Conservation (phyloP, 1,140 invertebrate species). For the Drosophila melanogaster region Release_6_plus_ISO1_MT NT_037436.4:17266501-17267000, state of each 20-base stretch:
- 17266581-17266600: not conserved
- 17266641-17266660: too few species aligned
- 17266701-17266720: too few species aligned
- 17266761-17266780: conserved; percentile 13
- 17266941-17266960: conserved; percentile 8
- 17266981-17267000: conserved; percentile 77
- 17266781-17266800: conserved; percentile 5
- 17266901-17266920: conserved; percentile 71
- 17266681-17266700: too few species aligned
- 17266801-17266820: conserved; percentile 2
- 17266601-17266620: not conserved
- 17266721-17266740: not conserved
- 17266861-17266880: conserved; percentile 73
- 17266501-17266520: conserved; percentile 1
- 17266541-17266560: not conserved
- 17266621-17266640: too few species aligned
- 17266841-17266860: conserved; percentile 66
- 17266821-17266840: conserved; percentile 18
- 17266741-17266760: not conserved
- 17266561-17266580: not conserved
- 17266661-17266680: too few species aligned
- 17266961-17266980: conserved; percentile 72
- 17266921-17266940: conserved; percentile 66
- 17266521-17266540: not conserved
- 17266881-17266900: conserved; percentile 70